Base-by-base conservation (phyloP, 2,888 invertebrate species). In the Papilio gigon region DNA sequence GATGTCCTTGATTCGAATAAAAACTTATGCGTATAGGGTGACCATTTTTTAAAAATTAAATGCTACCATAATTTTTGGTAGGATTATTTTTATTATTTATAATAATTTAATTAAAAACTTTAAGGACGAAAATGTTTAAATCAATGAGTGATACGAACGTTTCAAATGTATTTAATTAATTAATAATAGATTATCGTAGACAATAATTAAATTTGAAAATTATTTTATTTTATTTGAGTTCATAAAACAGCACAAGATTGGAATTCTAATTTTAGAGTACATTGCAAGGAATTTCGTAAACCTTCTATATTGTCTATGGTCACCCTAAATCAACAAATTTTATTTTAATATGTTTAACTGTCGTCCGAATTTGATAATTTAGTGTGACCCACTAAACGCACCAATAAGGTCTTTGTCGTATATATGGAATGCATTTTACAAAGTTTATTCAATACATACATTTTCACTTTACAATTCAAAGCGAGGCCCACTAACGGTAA, bases 1-100 rank as follows among this genome's bases (percentile, higher is more conserved):
- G 27, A 65, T 73, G 73, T 74, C 75, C 74, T 73, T 75, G 74
- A 74, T 74, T 73, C 63, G 42, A 68, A 59, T 62, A 58, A 60
- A 59, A 40, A 69, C 65, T 50, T 61, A 42, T 9, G 44, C 17
- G 30, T 4, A n/a, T 62, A 69, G 53, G 69, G 69, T 62, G 61
- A 37, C 65, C 65, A 64, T 42, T 12, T 4, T 12, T 1, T 56
- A 33, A 22, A 35, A 37, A 44, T n/a, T 17, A 17, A n/a, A 4
- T 44, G 4, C 40, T 4, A 12, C 14, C 3, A 44, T 14, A 44
- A 0, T 14, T 47, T 11, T 44, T 3, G 9, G 44, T n/a, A n/a
- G n/a, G n/a, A n/a, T n/a, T n/a, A n/a, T n/a, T n/a, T n/a, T n/a
- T n/a, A n/a, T n/a, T n/a, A n/a, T n/a, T n/a, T n/a, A n/a, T n/a